A percentile compares a stretch with the other conserved stretches of the same genome.
Evolutionary conservation across 2,888 invertebrate species (phyloP).

Genomic region (Tenthredo notha): DNA sequence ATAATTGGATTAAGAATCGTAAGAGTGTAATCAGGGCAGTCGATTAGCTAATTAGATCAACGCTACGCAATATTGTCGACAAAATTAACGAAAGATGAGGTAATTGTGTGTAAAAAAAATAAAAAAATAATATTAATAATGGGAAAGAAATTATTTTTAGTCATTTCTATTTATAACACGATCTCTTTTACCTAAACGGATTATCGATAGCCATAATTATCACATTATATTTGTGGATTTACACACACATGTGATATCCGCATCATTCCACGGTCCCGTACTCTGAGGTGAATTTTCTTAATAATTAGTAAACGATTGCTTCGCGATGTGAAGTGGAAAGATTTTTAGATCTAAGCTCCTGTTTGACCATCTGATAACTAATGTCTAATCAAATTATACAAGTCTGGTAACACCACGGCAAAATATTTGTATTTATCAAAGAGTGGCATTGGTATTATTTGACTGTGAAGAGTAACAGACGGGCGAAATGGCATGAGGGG

Average conservation of each 20-base stretch:
- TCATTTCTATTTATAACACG: not conserved
- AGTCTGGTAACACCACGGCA: not conserved
- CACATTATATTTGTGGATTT: not conserved
- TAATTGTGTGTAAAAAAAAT: not conserved
- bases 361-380: slow-evolving; percentile 42
- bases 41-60: slow-evolving; percentile 1
- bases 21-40: slow-evolving; percentile 14
- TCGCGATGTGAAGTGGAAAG: slow-evolving; percentile 23
- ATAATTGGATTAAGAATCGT: slow-evolving; percentile 30
- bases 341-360: not conserved
- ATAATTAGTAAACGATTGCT: slow-evolving; percentile 15
- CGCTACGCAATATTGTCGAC: not conserved
- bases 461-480: slow-evolving; percentile 47
- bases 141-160: not conserved
- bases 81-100: not conserved
- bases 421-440: slow-evolving; percentile 49
- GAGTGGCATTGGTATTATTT: slow-evolving; percentile 29
- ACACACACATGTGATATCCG: not conserved
- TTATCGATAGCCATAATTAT: slow-evolving; percentile 7
- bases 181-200: not conserved
- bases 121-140: not conserved
- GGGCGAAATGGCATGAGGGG: not conserved
- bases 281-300: not conserved
- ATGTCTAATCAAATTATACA: slow-evolving; percentile 49
- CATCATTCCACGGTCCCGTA: not conserved